Evolutionary conservation across 1,140 invertebrate genomes (phyloP).

Genomic region (Ceratina calcarata): DNA sequence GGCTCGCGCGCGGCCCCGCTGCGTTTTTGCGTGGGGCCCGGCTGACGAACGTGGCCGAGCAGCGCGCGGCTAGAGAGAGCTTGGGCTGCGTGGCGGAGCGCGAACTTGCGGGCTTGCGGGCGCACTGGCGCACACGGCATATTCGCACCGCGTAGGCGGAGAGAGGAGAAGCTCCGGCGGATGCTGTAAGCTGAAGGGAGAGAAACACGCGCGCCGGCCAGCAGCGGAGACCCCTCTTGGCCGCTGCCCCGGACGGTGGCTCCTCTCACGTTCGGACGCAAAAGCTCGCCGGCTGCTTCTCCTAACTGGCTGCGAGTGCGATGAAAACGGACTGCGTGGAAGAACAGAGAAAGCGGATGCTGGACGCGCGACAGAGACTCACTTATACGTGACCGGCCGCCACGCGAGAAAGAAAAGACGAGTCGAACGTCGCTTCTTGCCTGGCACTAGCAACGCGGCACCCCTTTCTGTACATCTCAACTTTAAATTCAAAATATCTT

Average conservation of each 20-base stretch:
- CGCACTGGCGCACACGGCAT: constrained; percentile 77
- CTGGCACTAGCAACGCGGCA: constrained; percentile 15
- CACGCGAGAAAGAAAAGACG: constrained; percentile 49
- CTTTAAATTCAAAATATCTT: too few species aligned
- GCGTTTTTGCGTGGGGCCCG: constrained; percentile 64
- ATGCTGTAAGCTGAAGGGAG: constrained; percentile 77
- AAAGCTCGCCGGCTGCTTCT: constrained; percentile 64
- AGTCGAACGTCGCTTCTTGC: constrained; percentile 54
- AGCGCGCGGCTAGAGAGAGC: constrained; percentile 68
- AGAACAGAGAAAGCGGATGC: constrained; percentile 6
- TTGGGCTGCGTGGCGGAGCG: constrained; percentile 76
- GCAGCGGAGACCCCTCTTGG: constrained; percentile 63
- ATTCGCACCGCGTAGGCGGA: constrained; percentile 77
- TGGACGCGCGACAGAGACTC: constrained; percentile 46
- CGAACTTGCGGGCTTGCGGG: constrained; percentile 81
- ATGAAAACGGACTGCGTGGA: neutral
- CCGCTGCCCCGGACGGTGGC: constrained; percentile 78
- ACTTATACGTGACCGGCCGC: constrained; percentile 40
- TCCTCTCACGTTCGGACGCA: constrained; percentile 68
- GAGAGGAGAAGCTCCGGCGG: constrained; percentile 71
- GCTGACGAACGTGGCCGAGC: constrained; percentile 66
- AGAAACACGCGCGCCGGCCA: constrained; percentile 62
- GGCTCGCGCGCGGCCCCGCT: constrained; percentile 65
- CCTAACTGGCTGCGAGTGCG: constrained; percentile 29
- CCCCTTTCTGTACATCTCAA: neutral